Evolutionary conservation across 2,797 vertebrate species (phyloP).

Genomic region (Liasis olivaceus): DNA sequence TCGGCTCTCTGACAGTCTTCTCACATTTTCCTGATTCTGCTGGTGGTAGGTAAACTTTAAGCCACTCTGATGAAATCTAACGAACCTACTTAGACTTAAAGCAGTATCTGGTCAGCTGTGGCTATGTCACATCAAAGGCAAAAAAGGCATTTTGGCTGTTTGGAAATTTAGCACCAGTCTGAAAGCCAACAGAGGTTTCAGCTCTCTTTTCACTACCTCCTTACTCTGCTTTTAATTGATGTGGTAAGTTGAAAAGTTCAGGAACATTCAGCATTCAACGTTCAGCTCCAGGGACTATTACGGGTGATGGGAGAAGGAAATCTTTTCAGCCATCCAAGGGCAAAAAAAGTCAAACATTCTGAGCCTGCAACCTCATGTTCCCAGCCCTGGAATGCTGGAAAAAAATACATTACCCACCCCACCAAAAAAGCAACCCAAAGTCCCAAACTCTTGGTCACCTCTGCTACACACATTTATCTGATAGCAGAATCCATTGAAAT

Average conservation of each 20-base stretch:
- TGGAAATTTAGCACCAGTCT: neutral
- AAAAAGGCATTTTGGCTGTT: neutral
- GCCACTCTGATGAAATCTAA: neutral
- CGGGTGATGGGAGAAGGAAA: too few relatives aligned
- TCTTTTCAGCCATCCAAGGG: too few relatives aligned
- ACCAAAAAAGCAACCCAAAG: too few relatives aligned
- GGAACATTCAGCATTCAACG: neutral
- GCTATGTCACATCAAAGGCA: neutral
- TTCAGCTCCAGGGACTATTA: neutral
- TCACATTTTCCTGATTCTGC: neutral
- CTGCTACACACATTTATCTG: too few relatives aligned
- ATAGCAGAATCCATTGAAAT: too few relatives aligned
- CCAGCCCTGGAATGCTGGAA: too few relatives aligned
- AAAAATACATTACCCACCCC: too few relatives aligned
- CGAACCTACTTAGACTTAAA: neutral
- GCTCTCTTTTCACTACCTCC: neutral
- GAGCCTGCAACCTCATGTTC: too few relatives aligned
- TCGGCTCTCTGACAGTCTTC: neutral
- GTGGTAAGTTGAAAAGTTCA: neutral
- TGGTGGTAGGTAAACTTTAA: neutral
- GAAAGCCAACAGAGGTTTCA: neutral
- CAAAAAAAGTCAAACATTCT: too few relatives aligned
- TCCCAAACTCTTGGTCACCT: too few relatives aligned
- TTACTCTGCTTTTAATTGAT: neutral
- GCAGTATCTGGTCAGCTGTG: neutral